Conservation (phyloP, 2,797 vertebrate species). For the Botia almorhae region DNA sequence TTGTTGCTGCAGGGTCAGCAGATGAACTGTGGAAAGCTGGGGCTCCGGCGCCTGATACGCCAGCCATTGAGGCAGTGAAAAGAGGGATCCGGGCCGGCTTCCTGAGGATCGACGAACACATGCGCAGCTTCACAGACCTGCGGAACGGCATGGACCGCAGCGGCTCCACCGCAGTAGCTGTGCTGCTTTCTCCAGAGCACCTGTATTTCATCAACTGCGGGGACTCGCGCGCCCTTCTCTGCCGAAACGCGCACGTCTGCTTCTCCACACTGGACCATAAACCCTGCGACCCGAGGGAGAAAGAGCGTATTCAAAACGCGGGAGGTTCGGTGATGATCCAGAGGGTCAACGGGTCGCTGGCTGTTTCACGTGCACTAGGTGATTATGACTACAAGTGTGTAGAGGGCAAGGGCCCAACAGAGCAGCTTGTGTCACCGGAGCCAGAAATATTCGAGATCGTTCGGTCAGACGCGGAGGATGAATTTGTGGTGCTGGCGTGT, state of each 20-base stretch:
- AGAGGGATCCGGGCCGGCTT: conserved; percentile 93
- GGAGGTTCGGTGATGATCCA: conserved; percentile 99
- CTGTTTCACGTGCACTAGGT: conserved; percentile 95
- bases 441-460: conserved; percentile 94
- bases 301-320: conserved; percentile 98
- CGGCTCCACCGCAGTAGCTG: conserved; percentile 95
- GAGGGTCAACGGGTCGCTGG: conserved; percentile 96
- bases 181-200: conserved; percentile 91
- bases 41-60: conserved; percentile 53
- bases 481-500: conserved; percentile 96
- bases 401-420: conserved; percentile 96
- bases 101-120: conserved; percentile 96
- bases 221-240: conserved; percentile 94
- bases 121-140: conserved; percentile 98
- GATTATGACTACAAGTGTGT: conserved; percentile 99
- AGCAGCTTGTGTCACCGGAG: conserved; percentile 98
- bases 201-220: conserved; percentile 99
- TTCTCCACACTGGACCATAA: conserved; percentile 99
- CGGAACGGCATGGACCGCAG: conserved; percentile 98
- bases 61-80: conserved; percentile 90
- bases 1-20: conserved; percentile 85
- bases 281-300: conserved; percentile 96
- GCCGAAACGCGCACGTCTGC: conserved; percentile 89
- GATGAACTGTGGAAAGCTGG: conserved; percentile 66
- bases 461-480: conserved; percentile 91